Evolutionary conservation across 2,888 invertebrate genomes (phyloP).

Genomic region (Heliconius hortense): DNA sequence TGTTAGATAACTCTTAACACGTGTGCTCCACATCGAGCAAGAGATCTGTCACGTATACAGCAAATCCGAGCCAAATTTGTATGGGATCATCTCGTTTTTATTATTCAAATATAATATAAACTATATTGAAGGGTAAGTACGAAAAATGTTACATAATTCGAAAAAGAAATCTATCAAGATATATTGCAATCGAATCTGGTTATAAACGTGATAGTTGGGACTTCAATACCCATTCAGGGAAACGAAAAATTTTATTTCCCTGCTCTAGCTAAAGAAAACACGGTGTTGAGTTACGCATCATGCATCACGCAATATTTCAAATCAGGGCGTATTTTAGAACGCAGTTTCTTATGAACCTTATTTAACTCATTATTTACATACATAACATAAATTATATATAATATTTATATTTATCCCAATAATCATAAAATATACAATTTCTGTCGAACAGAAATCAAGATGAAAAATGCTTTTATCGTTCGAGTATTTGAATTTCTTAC

Average conservation of each 20-base stretch:
- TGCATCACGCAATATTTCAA: no score
- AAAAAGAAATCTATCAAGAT: neutral
- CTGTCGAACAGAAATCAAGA: constrained; percentile 60
- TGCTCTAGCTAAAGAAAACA: no score
- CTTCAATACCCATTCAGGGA: neutral
- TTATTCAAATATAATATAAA: constrained; percentile 23
- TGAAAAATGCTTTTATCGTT: constrained; percentile 66
- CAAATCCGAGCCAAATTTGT: constrained; percentile 13
- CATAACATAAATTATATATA: no score
- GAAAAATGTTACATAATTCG: neutral
- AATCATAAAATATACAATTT: constrained; percentile 59
- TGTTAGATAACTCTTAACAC: constrained; percentile 10
- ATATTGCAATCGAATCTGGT: neutral
- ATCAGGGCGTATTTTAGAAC: no score
- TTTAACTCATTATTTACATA: no score
- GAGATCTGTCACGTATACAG: constrained; percentile 6
- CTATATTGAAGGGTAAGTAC: neutral
- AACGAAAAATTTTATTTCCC: no score
- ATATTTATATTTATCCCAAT: constrained; percentile 23
- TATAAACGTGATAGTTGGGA: neutral
- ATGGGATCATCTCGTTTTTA: constrained; percentile 3
- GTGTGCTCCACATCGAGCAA: constrained; percentile 5
- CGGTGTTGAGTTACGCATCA: no score
- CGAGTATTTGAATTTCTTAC: constrained; percentile 69
- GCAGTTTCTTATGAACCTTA: no score